Evolutionary conservation across 2,797 vertebrate genomes (phyloP).

Genomic region (Cygnus olor): DNA sequence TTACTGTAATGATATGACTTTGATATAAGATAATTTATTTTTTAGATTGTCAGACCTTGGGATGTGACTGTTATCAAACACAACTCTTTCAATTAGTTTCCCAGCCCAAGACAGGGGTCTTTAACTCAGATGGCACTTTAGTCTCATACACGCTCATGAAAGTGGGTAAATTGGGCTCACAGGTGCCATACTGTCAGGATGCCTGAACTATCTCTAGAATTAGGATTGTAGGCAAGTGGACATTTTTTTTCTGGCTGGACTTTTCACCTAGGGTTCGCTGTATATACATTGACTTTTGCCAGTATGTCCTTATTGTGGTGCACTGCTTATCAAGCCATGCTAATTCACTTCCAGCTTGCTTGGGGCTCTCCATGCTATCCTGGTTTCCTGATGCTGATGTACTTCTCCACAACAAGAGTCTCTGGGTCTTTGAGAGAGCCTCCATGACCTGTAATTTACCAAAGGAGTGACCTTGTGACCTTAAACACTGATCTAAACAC

Average conservation of each 20-base stretch:
- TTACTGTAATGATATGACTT: accelerated
- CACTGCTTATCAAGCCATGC: accelerated
- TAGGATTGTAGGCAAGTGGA: accelerated
- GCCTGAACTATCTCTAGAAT: background rate
- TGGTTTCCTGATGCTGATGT: background rate
- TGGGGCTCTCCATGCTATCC: background rate
- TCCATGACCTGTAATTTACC: background rate
- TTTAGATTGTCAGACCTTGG: background rate
- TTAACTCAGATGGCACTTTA: accelerated
- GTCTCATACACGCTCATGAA: accelerated
- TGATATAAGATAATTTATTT: background rate
- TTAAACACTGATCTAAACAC: background rate
- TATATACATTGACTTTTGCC: background rate
- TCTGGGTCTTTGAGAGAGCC: background rate
- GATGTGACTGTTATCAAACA: background rate
- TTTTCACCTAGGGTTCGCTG: accelerated
- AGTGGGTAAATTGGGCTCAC: background rate
- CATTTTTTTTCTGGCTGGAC: background rate
- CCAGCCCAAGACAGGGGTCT: accelerated
- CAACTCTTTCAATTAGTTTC: background rate
- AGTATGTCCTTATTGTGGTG: accelerated
- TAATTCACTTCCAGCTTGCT: background rate
- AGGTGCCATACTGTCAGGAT: accelerated
- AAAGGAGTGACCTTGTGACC: background rate
- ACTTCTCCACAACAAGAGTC: background rate